Evolutionary conservation across 1,140 invertebrate species (phyloP), one percentile per base, ranked within the genome.

Genomic region (Tribolium castaneum): DNA sequence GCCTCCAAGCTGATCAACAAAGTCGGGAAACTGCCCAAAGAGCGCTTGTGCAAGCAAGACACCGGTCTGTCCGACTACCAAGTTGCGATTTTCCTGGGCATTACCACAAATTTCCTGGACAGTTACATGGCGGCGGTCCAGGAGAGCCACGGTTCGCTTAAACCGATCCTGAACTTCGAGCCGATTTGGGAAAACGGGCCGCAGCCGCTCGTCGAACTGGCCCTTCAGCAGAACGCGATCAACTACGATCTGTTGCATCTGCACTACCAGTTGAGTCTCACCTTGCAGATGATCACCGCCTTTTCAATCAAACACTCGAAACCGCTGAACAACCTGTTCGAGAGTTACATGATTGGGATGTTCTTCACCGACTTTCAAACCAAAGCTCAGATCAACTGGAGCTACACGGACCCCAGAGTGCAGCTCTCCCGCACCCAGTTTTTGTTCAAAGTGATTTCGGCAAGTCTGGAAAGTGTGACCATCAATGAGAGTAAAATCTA

Each of bases 11-110:
- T 98, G 1, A 93, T 98, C 49, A 96, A 98, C 81, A 98, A 97
- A 88, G 91, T 94, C 7, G 96, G 96, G 7, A 96, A 94, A 87
- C 86, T 95, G 70, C 95, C 95, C 0, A 97, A 96, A 87, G 96
- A 96, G 83, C 90, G 93, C 80, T 88, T 97, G 45, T 94, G 93
- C 80, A 86, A 90, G 39, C 93, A 94, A 85, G 92, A 94, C 80
- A 87, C 95, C 70, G 93, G 93, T 22, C 90, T 97, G 75, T 91
- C 92, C 45, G 93, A 94, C 81, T 86, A 88, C 2, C 89, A 91
- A 83, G 87, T 96, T 25, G 87, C 91, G 3, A 86, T 87, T 14
- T 96, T 97, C 85, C 87, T 97, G 0, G 88, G 92, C 76, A 88
- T 91, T 10, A 92, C 91, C 56, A 90, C 92, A 14, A 87, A 90